Conservation (phyloP, 2,888 invertebrate species). For the Pardosa pseudoannulata region DNA sequence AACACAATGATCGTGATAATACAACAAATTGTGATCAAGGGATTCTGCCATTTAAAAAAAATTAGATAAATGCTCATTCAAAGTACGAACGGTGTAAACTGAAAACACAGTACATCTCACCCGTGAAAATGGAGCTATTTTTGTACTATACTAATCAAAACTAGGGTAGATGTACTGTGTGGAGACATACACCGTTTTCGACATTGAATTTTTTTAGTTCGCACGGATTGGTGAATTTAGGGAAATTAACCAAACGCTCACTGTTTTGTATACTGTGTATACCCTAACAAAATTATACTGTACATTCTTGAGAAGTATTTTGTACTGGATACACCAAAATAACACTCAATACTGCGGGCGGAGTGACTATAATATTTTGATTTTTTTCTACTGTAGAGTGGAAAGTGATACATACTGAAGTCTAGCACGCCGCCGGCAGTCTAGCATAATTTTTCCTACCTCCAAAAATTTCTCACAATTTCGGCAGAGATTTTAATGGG, state of each 20-base stretch:
- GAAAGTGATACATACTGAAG: conserved; percentile 64
- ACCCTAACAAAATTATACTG: conserved; percentile 47
- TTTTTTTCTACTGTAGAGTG: conserved; percentile 56
- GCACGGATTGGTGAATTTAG: conserved; percentile 21
- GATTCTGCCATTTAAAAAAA: not conserved
- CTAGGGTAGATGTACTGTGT: conserved; percentile 32
- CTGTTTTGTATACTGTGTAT: conserved; percentile 70
- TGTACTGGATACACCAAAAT: conserved; percentile 47
- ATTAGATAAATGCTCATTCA: conserved; percentile 32
- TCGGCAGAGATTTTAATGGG: conserved; percentile 57
- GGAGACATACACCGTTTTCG: not conserved
- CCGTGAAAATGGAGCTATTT: conserved; percentile 65
- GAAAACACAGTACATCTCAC: conserved; percentile 3
- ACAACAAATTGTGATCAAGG: not conserved
- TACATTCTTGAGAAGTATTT: conserved; percentile 69
- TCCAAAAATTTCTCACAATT: conserved; percentile 62
- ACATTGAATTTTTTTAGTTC: not conserved
- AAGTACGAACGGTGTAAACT: conserved; percentile 40
- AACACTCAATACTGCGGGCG: conserved; percentile 52
- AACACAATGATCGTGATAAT: not conserved
- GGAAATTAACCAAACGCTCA: conserved; percentile 6
- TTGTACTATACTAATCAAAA: conserved; percentile 72
- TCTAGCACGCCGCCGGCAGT: conserved; percentile 30
- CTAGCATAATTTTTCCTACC: conserved; percentile 64
- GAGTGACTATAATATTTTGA: conserved; percentile 65